Evolutionary conservation across 2,113 vertebrate genomes (phyloP).

Genomic region (Ceuthmochares aereus): DNA sequence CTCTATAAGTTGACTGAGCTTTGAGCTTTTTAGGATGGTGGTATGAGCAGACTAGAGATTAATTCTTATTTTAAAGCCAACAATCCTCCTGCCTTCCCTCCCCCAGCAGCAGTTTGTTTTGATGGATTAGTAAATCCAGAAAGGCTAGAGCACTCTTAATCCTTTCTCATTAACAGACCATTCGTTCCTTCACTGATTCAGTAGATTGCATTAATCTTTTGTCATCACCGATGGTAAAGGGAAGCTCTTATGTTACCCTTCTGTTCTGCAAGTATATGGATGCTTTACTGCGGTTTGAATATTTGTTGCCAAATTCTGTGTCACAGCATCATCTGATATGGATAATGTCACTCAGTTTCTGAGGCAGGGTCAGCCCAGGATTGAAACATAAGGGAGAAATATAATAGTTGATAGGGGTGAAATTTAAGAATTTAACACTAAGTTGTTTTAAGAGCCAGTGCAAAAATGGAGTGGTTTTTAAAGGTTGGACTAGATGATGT

Average conservation of each 20-base stretch:
- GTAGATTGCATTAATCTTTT: conserved; percentile 23
- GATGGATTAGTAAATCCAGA: conserved; percentile 7
- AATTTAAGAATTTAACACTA: neutral
- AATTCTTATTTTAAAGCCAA: neutral
- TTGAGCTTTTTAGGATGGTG: neutral
- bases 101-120: neutral
- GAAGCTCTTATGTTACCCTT: neutral
- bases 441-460: neutral
- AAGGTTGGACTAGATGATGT: neutral
- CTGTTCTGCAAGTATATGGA: neutral
- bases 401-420: neutral
- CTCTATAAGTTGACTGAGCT: neutral
- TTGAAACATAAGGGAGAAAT: neutral
- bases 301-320: neutral
- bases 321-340: neutral
- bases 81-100: neutral
- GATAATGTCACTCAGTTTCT: neutral
- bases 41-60: neutral
- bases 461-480: neutral
- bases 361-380: neutral
- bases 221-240: neutral
- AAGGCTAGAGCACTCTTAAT: conserved; percentile 10
- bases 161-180: neutral
- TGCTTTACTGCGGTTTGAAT: neutral
- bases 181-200: neutral